A percentile compares a stretch with the other conserved stretches of the same genome.
Evolutionary conservation across 2,888 invertebrate species (phyloP).

Genomic region (Atrina japonica): DNA sequence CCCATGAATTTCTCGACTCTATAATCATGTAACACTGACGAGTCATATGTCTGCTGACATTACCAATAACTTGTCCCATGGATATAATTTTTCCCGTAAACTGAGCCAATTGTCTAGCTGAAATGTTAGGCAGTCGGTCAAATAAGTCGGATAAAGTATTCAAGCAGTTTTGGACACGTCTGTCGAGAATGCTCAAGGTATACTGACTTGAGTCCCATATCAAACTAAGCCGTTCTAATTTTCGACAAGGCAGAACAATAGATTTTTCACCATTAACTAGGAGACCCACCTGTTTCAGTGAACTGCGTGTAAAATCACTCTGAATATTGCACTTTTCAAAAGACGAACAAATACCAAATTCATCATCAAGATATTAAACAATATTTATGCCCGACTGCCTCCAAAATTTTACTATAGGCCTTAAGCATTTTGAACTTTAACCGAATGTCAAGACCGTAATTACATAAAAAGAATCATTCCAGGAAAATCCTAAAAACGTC

Average conservation of each 20-base stretch:
- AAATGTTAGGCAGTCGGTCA: background rate
- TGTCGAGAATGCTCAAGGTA: constrained; percentile 7
- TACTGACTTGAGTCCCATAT: constrained; percentile 3
- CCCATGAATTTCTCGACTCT: constrained; percentile 4
- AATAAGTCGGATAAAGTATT: too few species aligned
- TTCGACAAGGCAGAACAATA: constrained; percentile 1
- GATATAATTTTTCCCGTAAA: constrained; percentile 4
- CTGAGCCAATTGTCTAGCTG: constrained; percentile 11
- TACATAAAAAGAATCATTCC: constrained; percentile 32
- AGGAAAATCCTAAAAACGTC: constrained; percentile 34
- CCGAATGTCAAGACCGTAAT: constrained; percentile 42
- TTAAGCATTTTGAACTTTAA: constrained; percentile 29
- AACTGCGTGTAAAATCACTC: background rate
- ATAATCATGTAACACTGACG: constrained; percentile 4
- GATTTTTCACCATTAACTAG: constrained; percentile 9
- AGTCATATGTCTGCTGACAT: too few species aligned
- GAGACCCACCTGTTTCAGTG: constrained; percentile 4
- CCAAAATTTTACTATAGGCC: constrained; percentile 17
- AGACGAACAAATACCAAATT: constrained; percentile 2
- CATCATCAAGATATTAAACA: constrained; percentile 16
- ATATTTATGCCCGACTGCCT: background rate
- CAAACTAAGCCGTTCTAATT: constrained; percentile 13
- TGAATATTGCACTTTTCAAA: background rate
- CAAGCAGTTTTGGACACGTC: constrained; percentile 9
- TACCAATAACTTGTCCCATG: constrained; percentile 10